These are phyloP conservation scores for Gryon sp. DNA, from an alignment of 1,140 invertebrate genomes.

Conservation along the genomic window DNA sequence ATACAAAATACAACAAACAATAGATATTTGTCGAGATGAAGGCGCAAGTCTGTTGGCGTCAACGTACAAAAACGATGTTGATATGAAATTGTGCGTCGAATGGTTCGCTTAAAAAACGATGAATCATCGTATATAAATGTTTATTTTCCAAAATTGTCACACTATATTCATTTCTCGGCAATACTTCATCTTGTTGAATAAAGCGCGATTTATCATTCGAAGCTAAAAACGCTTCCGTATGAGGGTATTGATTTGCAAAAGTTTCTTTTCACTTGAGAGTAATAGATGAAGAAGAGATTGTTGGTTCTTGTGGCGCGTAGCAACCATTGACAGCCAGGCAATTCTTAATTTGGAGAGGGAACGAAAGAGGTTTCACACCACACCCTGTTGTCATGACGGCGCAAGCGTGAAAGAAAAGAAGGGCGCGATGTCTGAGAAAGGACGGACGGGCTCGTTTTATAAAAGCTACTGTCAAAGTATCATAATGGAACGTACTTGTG, in stretches of 20 bases:
- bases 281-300: slow-evolving; percentile 40
- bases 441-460: slow-evolving; percentile 59
- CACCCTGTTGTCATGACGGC: slow-evolving; percentile 60
- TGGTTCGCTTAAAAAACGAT: slow-evolving; percentile 29
- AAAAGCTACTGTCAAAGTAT: slow-evolving; percentile 60
- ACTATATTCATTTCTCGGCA: slow-evolving; percentile 34
- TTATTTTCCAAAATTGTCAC: slow-evolving; percentile 53
- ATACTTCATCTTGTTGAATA: slow-evolving; percentile 48
- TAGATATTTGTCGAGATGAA: slow-evolving; percentile 44
- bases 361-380: slow-evolving; percentile 61
- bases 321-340: slow-evolving; percentile 57
- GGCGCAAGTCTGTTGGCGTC: slow-evolving; percentile 33
- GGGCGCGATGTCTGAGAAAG: slow-evolving; percentile 59
- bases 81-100: slow-evolving; percentile 32
- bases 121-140: slow-evolving; percentile 50
- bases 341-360: slow-evolving; percentile 58
- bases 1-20: slow-evolving; percentile 39
- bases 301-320: slow-evolving; percentile 8
- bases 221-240: slow-evolving; percentile 44
- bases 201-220: slow-evolving; percentile 54
- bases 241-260: slow-evolving; percentile 57
- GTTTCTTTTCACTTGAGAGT: slow-evolving; percentile 47
- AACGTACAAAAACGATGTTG: slow-evolving; percentile 40
- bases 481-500: slow-evolving; percentile 61
- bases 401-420: slow-evolving; percentile 61